phyloP scores from a whole-genome alignment of 2,888 invertebrate genomes.

The Leptinotarsa rubiginosa region DNA sequence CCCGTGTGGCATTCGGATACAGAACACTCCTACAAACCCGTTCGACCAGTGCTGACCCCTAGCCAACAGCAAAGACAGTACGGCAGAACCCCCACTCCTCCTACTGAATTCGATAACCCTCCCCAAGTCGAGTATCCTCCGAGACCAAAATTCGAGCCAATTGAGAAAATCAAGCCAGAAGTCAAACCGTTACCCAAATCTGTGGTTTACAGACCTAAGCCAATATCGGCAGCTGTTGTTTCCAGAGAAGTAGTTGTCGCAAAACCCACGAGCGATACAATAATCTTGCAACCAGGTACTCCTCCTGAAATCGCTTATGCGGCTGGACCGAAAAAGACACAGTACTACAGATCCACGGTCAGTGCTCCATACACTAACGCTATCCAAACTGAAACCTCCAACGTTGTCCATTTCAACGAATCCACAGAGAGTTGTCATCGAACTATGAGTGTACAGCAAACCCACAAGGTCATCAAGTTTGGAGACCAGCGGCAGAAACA shows the following conservation, averaged over 20 bases:
- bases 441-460: constrained; percentile 77
- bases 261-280: constrained; percentile 53
- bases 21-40: constrained; percentile 72
- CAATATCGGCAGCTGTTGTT: constrained; percentile 63
- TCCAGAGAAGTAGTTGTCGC: constrained; percentile 59
- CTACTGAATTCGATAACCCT: constrained; percentile 71
- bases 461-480: constrained; percentile 76
- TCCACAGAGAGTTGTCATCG: constrained; percentile 75
- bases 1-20: constrained; percentile 73
- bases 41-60: constrained; percentile 70
- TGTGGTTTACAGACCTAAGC: constrained; percentile 69
- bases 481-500: constrained; percentile 67
- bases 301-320: constrained; percentile 72
- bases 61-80: constrained; percentile 66
- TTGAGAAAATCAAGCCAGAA: constrained; percentile 66
- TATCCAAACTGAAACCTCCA: constrained; percentile 76
- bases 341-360: constrained; percentile 70
- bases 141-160: constrained; percentile 72
- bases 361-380: constrained; percentile 72
- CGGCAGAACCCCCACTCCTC: constrained; percentile 70
- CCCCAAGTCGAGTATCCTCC: constrained; percentile 64
- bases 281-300: constrained; percentile 69
- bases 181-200: constrained; percentile 64
- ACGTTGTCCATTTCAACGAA: constrained; percentile 78
- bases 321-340: constrained; percentile 67